Conservation (phyloP, 2,797 vertebrate species). For the Menidia menidia region DNA sequence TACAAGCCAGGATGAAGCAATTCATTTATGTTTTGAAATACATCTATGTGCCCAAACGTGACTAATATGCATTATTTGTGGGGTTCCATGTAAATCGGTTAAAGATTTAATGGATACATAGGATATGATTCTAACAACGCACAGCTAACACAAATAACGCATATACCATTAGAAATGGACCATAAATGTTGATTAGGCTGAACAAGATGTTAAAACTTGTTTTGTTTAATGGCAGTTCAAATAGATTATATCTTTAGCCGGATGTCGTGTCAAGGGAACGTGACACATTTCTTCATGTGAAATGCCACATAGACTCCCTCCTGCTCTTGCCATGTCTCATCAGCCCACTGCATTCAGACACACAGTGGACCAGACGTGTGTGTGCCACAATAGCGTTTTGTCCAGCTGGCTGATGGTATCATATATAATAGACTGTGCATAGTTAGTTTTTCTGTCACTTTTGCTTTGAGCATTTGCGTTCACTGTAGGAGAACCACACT, state of each 20-base stretch:
- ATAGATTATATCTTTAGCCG: constrained; percentile 35
- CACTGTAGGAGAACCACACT: constrained; percentile 27
- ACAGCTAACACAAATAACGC: constrained; percentile 6
- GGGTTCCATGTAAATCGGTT: not conserved
- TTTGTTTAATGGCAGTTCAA: constrained; percentile 40
- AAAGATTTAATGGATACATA: not conserved
- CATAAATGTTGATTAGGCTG: constrained; percentile 33
- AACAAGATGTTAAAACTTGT: constrained; percentile 38
- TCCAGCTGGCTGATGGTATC: constrained; percentile 40
- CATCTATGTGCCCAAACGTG: not conserved
- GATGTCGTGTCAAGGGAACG: constrained; percentile 44
- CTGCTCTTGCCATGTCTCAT: constrained; percentile 33
- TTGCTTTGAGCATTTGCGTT: constrained; percentile 41
- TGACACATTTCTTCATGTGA: constrained; percentile 57
- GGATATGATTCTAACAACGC: not conserved
- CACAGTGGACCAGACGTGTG: constrained; percentile 25
- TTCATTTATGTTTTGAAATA: constrained; percentile 1
- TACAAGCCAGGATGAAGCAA: not conserved
- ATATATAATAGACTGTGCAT: constrained; percentile 20
- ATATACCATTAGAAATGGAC: constrained; percentile 10
- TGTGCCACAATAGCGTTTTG: constrained; percentile 46
- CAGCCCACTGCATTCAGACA: constrained; percentile 43
- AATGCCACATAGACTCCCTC: constrained; percentile 23
- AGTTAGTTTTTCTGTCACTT: constrained; percentile 44
- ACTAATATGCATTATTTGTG: not conserved